Base-by-base conservation (phyloP, 2,888 invertebrate genomes). In the Synanthedon tipuliformis region DNA sequence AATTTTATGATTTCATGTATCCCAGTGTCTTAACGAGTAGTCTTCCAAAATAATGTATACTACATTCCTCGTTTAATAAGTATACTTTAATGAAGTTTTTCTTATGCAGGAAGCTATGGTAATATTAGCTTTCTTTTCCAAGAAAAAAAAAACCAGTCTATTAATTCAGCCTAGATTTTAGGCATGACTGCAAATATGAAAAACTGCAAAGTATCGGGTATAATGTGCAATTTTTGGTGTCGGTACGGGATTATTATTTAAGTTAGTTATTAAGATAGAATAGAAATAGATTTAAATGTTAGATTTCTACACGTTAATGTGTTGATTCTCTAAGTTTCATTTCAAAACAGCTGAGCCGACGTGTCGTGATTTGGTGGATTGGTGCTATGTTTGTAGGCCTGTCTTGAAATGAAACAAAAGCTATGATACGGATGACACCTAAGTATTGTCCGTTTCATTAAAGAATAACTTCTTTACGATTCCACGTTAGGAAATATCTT, bases 171-270 rank as follows among this genome's bases (percentile, higher is more conserved):
- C 82, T 73, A 69, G 55, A 55, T 56, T 34, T 34, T 62, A 75
- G 85, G 87, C 79, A 74, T 79, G 87, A 87, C 88, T 86, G 84
- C 82, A 81, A 78, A 78, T 80, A 81, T 82, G 84, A 86, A 88
- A 89, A 86, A 50, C 18, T 45, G 45, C 88, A 88, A 89, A 89
- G 88, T 89, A 91, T 93, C 92, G 93, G 93, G 93, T 92, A 92
- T 90, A 90, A 92, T 92, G 93, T 93, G 93, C 93, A 93, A 93
- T 93, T 92, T 85, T 89, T 91, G 91, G 92, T 91, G 91, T 89
- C 89, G 92, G 90, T 89, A 84, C 84, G 85, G 87, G 89, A 79
- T 74, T 82, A 83, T 61, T 62, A 34, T 59, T 50, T 85, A 85
- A 82, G 81, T 64, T 61, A 76, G 75, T 65, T 49, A 58, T 41